Conservation (phyloP, 2,113 vertebrate species). For the Passer montanus region DNA sequence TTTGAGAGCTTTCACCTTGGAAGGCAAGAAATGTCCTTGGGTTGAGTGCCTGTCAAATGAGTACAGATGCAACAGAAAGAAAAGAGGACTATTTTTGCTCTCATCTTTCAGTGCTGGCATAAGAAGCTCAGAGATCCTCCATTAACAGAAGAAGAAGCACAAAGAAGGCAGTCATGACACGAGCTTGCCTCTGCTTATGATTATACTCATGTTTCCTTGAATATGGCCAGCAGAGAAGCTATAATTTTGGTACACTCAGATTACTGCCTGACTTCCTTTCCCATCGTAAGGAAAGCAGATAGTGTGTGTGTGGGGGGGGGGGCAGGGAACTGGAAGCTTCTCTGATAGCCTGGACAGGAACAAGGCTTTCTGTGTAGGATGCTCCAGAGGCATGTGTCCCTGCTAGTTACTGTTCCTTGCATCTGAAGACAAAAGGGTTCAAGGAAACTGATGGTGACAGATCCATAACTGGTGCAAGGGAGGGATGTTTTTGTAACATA, state of each 20-base stretch:
- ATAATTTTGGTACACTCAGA: not conserved
- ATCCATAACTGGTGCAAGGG: not conserved
- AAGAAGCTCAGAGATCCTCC: not conserved
- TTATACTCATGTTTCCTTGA: not conserved
- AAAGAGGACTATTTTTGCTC: not conserved
- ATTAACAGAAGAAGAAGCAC: not conserved
- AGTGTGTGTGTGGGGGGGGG: not conserved
- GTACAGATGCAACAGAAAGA: not conserved
- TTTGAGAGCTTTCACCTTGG: constrained; percentile 58
- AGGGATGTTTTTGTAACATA: not conserved
- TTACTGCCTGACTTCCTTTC: not conserved
- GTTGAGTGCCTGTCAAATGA: not conserved
- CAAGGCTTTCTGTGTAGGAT: not conserved
- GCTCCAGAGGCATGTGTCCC: not conserved
- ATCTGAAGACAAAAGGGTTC: not conserved
- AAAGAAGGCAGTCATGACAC: not conserved
- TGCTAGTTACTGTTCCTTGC: not conserved
- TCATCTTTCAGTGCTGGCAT: not conserved
- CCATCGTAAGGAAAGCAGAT: not conserved
- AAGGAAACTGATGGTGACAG: not conserved
- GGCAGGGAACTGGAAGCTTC: not conserved
- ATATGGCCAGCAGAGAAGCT: not conserved
- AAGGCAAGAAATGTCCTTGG: not conserved
- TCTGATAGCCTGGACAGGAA: not conserved
- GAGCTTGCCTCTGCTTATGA: not conserved